Base-by-base conservation (phyloP, 2,797 vertebrate species). In the Pyrocephalus nanus region DNA sequence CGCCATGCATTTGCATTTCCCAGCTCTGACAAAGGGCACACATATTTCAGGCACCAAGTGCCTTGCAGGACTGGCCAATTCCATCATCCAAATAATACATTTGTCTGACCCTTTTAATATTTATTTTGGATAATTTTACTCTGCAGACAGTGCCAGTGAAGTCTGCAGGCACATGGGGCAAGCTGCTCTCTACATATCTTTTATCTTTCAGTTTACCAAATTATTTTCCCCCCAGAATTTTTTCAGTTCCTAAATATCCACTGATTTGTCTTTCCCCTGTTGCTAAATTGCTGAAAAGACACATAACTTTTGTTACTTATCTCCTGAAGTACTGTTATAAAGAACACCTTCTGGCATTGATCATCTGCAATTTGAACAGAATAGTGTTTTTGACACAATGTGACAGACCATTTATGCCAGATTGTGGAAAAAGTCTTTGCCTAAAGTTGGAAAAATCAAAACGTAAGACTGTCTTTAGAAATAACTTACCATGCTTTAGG, bases 361-460 rank as follows among this genome's bases (percentile, higher is more conserved):
- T 88, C 36, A 54, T 69, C 34, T 60, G 27, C 15, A 47, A 40
- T 77, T 61, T 82, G 60, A 90, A 76, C 50, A 93, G 50, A 64
- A 29, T 50, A 62, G 65, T 0, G 11, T 47, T 82, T 78, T 82
- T 86, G 62, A 29, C 23, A 90, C 51, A 54, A 9, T 32, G 11
- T 45, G 60, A 88, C 60, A 78, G 65, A 80, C 6, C 22, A 43
- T 75, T 86, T 91, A 47, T 86, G 64, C 23, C 38, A 85, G 55
- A 51, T 34, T 65, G 40, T 71, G 36, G 50, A 83, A 96, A 75
- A 78, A 84, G 50, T 25, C 15, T 74, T 91, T 91, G 61, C 47
- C 48, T 85, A 12, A 91, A 90, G 20, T 58, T 91, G 67, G 61
- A 91, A 95, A 91, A 91, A 76, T 27, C 64, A 72, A 58, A 85